These are phyloP conservation scores for Caenorhabditis sinica DNA, from an alignment of 2,888 invertebrate species.

Conservation along the genomic window DNA sequence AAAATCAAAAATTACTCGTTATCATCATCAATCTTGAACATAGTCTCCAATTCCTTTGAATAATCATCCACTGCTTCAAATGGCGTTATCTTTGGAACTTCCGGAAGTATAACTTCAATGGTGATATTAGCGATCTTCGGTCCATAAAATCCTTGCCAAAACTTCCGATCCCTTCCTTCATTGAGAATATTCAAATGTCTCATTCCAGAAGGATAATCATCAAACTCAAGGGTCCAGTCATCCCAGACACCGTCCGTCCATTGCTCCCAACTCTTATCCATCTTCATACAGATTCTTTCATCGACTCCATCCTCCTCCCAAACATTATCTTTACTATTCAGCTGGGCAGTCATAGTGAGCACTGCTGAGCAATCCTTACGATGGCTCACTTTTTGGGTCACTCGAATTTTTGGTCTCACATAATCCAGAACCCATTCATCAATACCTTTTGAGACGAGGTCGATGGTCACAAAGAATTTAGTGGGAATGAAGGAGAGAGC, in stretches of 20 bases:
- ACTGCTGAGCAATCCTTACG: neutral
- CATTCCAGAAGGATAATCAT: conserved; percentile 28
- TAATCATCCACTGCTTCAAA: no score
- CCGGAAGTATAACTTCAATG: conserved; percentile 6
- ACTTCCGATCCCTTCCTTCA: neutral
- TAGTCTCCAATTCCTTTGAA: no score
- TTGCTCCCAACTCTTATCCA: neutral
- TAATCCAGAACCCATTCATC: conserved; percentile 28
- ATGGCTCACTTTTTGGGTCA: conserved; percentile 35
- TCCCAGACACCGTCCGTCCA: neutral
- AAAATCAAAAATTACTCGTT: no score
- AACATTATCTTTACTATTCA: neutral
- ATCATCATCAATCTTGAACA: no score
- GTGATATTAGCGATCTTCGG: conserved; percentile 25
- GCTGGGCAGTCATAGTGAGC: neutral
- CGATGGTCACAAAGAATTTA: neutral
- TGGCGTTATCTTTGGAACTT: no score
- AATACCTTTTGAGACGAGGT: conserved; percentile 23
- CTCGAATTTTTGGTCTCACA: conserved; percentile 41
- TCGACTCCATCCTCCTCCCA: neutral
- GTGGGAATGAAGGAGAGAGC: neutral
- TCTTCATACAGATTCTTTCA: neutral
- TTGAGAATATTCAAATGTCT: conserved; percentile 4
- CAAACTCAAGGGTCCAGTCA: neutral
- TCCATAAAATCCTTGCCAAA: conserved; percentile 15